Conservation (phyloP, 2,113 vertebrate species). For the Zosterops pallidus region DNA sequence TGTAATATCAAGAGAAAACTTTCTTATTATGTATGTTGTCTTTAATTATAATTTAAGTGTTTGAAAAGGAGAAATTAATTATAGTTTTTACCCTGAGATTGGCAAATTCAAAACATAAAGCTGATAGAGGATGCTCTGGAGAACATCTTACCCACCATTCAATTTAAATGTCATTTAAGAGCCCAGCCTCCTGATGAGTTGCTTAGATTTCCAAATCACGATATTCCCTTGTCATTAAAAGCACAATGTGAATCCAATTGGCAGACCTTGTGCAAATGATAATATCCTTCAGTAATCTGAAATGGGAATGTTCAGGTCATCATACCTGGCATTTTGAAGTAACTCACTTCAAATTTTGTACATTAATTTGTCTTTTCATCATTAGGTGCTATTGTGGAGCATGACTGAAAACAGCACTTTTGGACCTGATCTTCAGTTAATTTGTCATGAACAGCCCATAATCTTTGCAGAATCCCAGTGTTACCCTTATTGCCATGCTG, state of each 20-base stretch:
- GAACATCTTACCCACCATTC: background rate
- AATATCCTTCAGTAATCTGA: background rate
- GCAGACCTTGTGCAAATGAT: background rate
- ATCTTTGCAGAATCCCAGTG: background rate
- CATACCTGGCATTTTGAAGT: background rate
- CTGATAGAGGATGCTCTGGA: conserved; percentile 25
- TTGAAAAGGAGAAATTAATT: conserved; percentile 63
- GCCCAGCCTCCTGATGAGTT: conserved; percentile 25
- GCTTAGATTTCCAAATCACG: background rate
- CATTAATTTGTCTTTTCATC: background rate
- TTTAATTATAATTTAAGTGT: conserved; percentile 65
- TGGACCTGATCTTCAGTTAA: background rate
- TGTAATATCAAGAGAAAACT: conserved; percentile 65
- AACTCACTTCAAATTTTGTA: background rate
- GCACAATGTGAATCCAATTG: conserved; percentile 6
- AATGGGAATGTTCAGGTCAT: background rate
- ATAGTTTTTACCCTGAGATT: conserved; percentile 32
- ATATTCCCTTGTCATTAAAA: conserved; percentile 30
- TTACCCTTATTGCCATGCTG: background rate
- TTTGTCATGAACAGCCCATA: background rate
- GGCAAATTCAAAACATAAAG: conserved; percentile 37
- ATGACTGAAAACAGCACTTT: background rate
- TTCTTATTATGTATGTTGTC: conserved; percentile 42
- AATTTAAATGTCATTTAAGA: conserved; percentile 47
- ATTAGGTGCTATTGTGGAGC: background rate